Evolutionary conservation across 1,140 invertebrate genomes (phyloP).

Genomic region (Archivesica marissinica): DNA sequence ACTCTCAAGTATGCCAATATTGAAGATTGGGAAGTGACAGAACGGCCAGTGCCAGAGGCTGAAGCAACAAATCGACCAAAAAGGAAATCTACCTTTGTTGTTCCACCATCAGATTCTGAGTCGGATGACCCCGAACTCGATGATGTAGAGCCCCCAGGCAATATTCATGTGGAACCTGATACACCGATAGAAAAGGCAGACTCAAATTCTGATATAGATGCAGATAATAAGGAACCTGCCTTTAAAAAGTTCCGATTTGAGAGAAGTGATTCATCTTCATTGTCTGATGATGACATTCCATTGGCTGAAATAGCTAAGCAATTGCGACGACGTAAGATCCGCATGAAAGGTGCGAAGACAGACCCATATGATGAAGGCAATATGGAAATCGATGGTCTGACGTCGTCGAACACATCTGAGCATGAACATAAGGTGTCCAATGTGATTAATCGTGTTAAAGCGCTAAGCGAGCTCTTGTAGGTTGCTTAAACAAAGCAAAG

Average conservation of each 20-base stretch:
- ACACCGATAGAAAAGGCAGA: background rate
- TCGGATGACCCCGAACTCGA: background rate
- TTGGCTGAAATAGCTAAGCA: background rate
- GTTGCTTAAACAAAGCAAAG: background rate
- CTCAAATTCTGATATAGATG: too few relatives aligned
- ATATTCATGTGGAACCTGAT: background rate
- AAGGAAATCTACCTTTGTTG: constrained; percentile 12
- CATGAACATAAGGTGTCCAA: too few relatives aligned
- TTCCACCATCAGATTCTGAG: constrained; percentile 3
- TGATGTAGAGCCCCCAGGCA: background rate
- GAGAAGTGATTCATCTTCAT: too few relatives aligned
- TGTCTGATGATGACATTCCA: too few relatives aligned
- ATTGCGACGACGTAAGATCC: too few relatives aligned
- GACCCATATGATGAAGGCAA: constrained; percentile 31
- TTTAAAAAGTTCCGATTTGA: too few relatives aligned
- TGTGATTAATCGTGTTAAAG: background rate
- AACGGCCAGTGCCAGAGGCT: background rate
- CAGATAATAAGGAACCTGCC: too few relatives aligned
- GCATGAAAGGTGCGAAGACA: too few relatives aligned
- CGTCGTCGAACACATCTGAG: background rate
- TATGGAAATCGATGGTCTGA: constrained; percentile 3
- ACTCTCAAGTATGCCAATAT: constrained; percentile 21
- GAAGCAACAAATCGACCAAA: too few relatives aligned
- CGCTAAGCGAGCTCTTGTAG: background rate
- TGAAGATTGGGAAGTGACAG: constrained; percentile 24